phyloP scores from a whole-genome alignment of 2,113 vertebrate genomes.

The Prietella phreatophila region DNA sequence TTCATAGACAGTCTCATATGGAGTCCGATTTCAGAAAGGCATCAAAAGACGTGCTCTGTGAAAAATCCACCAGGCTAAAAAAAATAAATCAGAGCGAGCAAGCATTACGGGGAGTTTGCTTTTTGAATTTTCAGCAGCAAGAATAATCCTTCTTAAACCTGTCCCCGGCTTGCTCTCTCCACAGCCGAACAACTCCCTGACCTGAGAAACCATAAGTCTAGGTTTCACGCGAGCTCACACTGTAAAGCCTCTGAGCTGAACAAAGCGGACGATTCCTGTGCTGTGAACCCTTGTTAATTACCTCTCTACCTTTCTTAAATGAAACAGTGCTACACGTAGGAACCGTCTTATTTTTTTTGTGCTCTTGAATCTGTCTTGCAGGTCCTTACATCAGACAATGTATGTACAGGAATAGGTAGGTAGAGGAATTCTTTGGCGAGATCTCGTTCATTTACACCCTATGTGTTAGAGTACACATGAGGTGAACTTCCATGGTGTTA shows the following conservation, averaged over 20 bases:
- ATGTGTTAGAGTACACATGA: neutral
- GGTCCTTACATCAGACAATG: neutral
- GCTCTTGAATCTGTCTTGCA: neutral
- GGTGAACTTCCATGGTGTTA: neutral
- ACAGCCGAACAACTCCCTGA: neutral
- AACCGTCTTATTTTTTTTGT: neutral
- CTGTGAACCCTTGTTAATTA: conserved; percentile 38
- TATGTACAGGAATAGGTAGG: neutral
- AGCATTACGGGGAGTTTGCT: conserved; percentile 43
- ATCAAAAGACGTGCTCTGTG: conserved; percentile 35
- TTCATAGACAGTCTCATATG: conserved; percentile 42
- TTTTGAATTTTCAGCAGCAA: conserved; percentile 43
- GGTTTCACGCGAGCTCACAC: conserved; percentile 52
- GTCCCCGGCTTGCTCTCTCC: conserved; percentile 28
- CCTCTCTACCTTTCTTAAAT: neutral
- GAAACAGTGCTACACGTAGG: too few species aligned
- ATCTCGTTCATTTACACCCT: neutral
- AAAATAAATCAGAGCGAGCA: conserved; percentile 24
- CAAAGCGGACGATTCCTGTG: neutral
- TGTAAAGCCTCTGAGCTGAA: conserved; percentile 51
- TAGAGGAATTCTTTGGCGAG: conserved; percentile 1
- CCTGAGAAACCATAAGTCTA: conserved; percentile 16
- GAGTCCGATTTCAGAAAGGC: conserved; percentile 55
- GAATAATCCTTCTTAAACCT: conserved; percentile 51
- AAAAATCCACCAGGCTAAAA: conserved; percentile 46